Evolutionary conservation across 2,113 vertebrate genomes (phyloP), one percentile per base, ranked within the genome.

Genomic region (Hydrochoerus hydrochaeris): DNA sequence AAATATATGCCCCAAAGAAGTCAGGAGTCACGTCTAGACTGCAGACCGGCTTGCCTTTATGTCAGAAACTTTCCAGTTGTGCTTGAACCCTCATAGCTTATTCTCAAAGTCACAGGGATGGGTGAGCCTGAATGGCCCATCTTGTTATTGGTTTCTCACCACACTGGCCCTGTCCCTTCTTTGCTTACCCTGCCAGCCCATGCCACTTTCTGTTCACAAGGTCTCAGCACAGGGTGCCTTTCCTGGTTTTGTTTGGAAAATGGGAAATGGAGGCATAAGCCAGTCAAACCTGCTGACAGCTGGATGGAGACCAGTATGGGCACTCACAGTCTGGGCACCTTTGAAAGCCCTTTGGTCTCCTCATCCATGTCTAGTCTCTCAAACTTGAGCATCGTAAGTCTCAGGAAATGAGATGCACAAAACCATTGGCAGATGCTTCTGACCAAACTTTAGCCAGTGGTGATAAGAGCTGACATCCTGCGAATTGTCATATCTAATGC

Each of bases 401-500:
- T 91, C 5, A 5, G 41, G 62, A 81, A n/a, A 49, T 4, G 32
- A n/a, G 65, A 20, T 26, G 24, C 26, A 35, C 38, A 13, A 44
- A 84, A 30, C 38, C n/a, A 17, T 20, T 0, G 3, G 19, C 19
- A 24, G 3, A 5, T 20, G 8, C 46, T 38, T 28, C 35, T 5
- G 4, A 5, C 57, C 52, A 44, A 17, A 32, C 54, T 35, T 80
- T 30, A 60, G 2, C 1, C 11, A 30, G 87, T 6, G 62, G 3
- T 58, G 62, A 49, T 0, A 65, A 71, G 83, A n/a, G 30, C 7
- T 8, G 3, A 20, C 2, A 2, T 5, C 62, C 62, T 62, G 8
- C 9, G 3, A 52, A 26, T 1, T 5, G 22, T 2, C 5, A 13
- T 26, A 3, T 1, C n/a, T 35, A 62, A 44, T 20, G 7, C 32